Conservation (phyloP, 2,888 invertebrate species). For the Dolomedes plantarius region DNA sequence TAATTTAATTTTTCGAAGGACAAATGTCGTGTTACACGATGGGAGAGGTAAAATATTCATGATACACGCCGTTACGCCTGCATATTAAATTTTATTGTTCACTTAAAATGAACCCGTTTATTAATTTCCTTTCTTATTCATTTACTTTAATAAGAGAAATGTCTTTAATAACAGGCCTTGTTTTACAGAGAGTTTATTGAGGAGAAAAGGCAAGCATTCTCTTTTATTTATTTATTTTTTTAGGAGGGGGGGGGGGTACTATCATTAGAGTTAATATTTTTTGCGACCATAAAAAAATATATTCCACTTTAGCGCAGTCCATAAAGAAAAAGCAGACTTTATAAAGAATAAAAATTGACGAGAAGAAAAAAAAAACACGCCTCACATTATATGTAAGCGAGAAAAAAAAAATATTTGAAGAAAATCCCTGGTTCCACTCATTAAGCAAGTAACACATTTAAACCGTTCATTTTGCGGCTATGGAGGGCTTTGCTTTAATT, state of each 20-base stretch:
- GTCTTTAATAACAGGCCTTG: constrained; percentile 57
- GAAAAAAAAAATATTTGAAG: constrained; percentile 27
- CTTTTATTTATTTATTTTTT: no score
- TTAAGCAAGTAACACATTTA: constrained; percentile 70
- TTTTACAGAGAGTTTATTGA: constrained; percentile 50
- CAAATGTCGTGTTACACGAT: no score
- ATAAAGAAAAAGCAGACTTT: constrained; percentile 34
- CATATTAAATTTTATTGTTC: neutral
- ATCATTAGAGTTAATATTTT: constrained; percentile 49
- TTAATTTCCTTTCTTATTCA: constrained; percentile 6
- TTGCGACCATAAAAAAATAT: constrained; percentile 38
- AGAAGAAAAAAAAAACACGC: constrained; percentile 37
- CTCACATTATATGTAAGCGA: neutral
- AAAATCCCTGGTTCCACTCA: constrained; percentile 61
- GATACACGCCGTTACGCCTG: no score
- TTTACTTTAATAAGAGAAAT: constrained; percentile 53
- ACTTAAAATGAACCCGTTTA: neutral
- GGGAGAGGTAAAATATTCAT: no score
- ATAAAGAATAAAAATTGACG: constrained; percentile 15
- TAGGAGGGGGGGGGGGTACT: neutral
- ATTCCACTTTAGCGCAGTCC: constrained; percentile 29
- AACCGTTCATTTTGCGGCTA: constrained; percentile 70
- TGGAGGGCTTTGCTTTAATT: constrained; percentile 70
- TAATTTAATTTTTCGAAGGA: no score
- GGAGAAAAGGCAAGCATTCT: constrained; percentile 42